Percentiles rank a stretch among this genome's conserved stretches.
Evolutionary conservation across 1,140 invertebrate species (phyloP).

Genomic region (Ceratina australensis): DNA sequence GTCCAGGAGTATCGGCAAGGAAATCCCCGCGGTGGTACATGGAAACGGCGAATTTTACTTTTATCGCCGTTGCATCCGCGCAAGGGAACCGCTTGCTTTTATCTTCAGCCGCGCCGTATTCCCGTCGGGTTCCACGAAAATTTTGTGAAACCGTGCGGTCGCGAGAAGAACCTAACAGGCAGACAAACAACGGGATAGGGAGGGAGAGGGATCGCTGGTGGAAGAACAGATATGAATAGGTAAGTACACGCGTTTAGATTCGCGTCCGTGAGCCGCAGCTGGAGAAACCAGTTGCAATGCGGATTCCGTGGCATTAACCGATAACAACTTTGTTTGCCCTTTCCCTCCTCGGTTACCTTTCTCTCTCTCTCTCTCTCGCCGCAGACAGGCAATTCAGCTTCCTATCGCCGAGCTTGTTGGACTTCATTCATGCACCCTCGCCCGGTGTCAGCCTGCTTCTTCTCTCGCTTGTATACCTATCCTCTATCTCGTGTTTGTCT

Average conservation of each 20-base stretch:
- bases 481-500: not conserved
- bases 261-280: conserved; percentile 16
- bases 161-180: not conserved
- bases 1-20: not conserved
- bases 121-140: conserved; percentile 20
- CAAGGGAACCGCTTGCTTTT: conserved; percentile 30
- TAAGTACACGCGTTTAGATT: conserved; percentile 32
- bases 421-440: conserved; percentile 17
- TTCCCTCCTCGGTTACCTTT: conserved; percentile 15
- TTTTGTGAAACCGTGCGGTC: conserved; percentile 30
- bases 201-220: not conserved
- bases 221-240: conserved; percentile 23
- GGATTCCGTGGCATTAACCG: conserved; percentile 43
- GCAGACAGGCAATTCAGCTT: conserved; percentile 46
- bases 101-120: conserved; percentile 27
- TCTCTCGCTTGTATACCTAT: not conserved
- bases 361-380: conserved; percentile 25
- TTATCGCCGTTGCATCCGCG: conserved; percentile 24
- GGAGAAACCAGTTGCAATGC: conserved; percentile 38
- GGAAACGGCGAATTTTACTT: conserved; percentile 30
- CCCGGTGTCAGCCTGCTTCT: not conserved
- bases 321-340: conserved; percentile 44
- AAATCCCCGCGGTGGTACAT: not conserved
- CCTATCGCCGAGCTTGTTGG: conserved; percentile 29
- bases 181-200: not conserved